Evolutionary conservation across 2,797 vertebrate genomes (phyloP).

Genomic region (Dipus sagitta): DNA sequence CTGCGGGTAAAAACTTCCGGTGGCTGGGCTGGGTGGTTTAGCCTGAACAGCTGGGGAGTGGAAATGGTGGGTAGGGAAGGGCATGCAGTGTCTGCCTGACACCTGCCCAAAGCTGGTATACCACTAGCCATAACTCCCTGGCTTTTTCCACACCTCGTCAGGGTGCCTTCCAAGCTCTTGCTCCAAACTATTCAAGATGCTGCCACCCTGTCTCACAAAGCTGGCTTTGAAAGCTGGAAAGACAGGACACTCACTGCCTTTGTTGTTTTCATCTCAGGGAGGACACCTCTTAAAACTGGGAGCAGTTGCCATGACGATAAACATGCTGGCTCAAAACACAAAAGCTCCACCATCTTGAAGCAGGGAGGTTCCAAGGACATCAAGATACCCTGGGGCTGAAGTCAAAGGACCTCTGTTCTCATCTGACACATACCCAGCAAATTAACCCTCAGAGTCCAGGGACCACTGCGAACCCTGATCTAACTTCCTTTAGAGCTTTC

Average conservation of each 20-base stretch:
- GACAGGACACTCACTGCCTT: slow-evolving; percentile 66
- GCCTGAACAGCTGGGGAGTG: neutral
- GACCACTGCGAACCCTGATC: neutral
- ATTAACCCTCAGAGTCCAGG: slow-evolving; percentile 39
- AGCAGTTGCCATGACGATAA: slow-evolving; percentile 86
- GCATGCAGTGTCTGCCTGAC: neutral
- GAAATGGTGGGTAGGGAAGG: neutral
- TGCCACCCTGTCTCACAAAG: slow-evolving; percentile 26
- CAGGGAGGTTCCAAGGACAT: slow-evolving; percentile 68
- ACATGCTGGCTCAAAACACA: slow-evolving; percentile 84
- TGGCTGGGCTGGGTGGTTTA: neutral
- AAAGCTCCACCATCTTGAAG: slow-evolving; percentile 71
- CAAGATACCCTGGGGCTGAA: neutral
- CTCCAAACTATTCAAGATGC: slow-evolving; percentile 50
- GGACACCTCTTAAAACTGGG: slow-evolving; percentile 74
- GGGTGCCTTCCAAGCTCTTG: slow-evolving; percentile 1
- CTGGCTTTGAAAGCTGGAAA: slow-evolving; percentile 50
- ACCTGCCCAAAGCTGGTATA: neutral
- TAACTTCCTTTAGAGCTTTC: slow-evolving; percentile 12
- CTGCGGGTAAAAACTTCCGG: neutral
- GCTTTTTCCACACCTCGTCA: neutral
- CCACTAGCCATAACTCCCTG: neutral
- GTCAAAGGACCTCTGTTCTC: slow-evolving; percentile 31
- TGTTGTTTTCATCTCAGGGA: slow-evolving; percentile 79
- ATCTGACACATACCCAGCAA: slow-evolving; percentile 33